Conservation (phyloP, 2,113 vertebrate genomes). For the Sapajus apella region DNA sequence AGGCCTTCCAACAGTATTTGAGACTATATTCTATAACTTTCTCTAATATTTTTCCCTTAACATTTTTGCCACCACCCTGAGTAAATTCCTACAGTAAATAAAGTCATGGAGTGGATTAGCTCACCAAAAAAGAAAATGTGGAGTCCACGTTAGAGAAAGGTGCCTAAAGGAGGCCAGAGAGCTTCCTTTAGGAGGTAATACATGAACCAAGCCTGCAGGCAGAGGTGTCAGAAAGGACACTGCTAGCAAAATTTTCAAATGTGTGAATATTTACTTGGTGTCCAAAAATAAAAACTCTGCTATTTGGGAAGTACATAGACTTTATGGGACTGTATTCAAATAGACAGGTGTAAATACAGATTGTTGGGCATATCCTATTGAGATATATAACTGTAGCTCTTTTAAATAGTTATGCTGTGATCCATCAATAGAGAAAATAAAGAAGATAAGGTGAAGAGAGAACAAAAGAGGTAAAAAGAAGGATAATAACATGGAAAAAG, state of each 20-base stretch:
- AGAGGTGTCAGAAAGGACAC: not conserved
- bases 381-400: not conserved
- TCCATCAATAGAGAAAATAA: not conserved
- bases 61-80: no score
- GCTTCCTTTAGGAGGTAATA: not conserved
- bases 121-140: not conserved
- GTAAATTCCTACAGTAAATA: not conserved
- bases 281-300: not conserved
- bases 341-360: not conserved
- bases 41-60: no score
- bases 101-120: not conserved
- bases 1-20: no score
- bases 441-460: not conserved
- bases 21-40: no score
- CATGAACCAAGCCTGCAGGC: not conserved
- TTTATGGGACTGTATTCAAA: not conserved
- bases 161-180: not conserved
- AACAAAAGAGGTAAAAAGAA: not conserved
- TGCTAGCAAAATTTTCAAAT: slow-evolving; percentile 5
- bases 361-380: not conserved
- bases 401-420: not conserved
- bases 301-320: not conserved
- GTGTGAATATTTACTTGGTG: not conserved
- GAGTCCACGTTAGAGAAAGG: not conserved
- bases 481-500: not conserved